Percentiles rank a stretch among this genome's conserved stretches.
Conservation (phyloP, 2,888 invertebrate genomes). For the Drosophila aldrichi region DNA sequence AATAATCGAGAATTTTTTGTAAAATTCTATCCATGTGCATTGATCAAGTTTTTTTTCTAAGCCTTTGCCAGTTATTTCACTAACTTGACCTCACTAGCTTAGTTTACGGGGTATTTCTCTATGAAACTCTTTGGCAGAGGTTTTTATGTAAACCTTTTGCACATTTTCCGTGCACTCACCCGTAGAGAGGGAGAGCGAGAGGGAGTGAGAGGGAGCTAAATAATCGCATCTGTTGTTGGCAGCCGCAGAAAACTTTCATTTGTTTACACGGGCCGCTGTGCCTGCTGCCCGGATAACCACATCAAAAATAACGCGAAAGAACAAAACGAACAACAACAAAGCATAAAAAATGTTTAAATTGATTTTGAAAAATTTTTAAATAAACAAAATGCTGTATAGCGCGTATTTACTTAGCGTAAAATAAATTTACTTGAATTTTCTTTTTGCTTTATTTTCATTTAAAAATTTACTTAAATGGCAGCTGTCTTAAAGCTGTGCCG, state of each 20-base stretch:
- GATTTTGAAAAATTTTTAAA: conserved; percentile 73
- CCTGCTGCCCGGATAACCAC: conserved; percentile 67
- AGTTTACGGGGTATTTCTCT: background rate
- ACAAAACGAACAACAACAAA: background rate
- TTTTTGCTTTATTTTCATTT: conserved; percentile 13
- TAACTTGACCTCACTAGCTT: background rate
- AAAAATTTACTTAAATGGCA: conserved; percentile 25
- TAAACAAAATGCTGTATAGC: conserved; percentile 57
- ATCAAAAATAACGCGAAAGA: conserved; percentile 68
- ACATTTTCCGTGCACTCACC: conserved; percentile 27
- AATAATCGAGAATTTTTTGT: background rate
- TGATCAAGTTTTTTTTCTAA: background rate
- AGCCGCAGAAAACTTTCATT: conserved; percentile 67
- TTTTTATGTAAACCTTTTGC: conserved; percentile 44
- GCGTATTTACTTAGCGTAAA: conserved; percentile 45
- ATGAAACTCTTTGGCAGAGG: conserved; percentile 7
- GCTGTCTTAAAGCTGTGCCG: conserved; percentile 34
- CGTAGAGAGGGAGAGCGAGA: background rate
- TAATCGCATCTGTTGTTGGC: conserved; percentile 63
- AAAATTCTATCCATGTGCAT: background rate
- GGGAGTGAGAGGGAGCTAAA: background rate
- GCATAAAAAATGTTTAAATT: conserved; percentile 63
- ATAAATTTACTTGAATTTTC: conserved; percentile 14
- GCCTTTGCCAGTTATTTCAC: too few species aligned
- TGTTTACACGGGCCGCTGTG: conserved; percentile 61